A percentile compares a stretch with the other conserved stretches of the same genome.
Conservation (phyloP, 23 tunicate species). For the Styela plicata region DNA sequence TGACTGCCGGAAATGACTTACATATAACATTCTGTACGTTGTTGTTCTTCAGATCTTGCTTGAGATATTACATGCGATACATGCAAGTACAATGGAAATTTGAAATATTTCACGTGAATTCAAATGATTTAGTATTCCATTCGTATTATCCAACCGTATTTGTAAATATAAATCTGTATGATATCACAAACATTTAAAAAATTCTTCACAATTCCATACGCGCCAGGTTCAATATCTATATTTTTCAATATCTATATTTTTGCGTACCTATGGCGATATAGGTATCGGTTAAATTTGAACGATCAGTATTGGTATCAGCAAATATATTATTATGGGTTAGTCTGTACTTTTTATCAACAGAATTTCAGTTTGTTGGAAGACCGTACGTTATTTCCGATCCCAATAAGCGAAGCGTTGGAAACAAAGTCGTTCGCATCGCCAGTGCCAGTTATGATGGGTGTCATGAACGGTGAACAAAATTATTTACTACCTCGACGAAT, state of each 20-base stretch:
- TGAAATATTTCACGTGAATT: too few species aligned
- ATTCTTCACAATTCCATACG: too few species aligned
- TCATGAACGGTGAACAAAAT: conserved; percentile 63
- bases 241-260: neutral
- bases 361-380: conserved; percentile 33
- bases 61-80: too few species aligned
- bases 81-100: too few species aligned
- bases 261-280: neutral
- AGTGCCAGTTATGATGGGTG: conserved; percentile 68
- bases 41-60: too few species aligned
- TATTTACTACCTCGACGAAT: conserved; percentile 38
- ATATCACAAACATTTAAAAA: too few species aligned
- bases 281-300: neutral
- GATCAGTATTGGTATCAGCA: neutral
- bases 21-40: too few species aligned
- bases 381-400: conserved; percentile 30
- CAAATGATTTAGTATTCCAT: too few species aligned
- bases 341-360: conserved; percentile 22
- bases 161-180: too few species aligned
- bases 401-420: conserved; percentile 18
- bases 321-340: neutral
- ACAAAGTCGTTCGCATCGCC: conserved; percentile 8
- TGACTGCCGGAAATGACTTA: too few species aligned
- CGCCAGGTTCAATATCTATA: too few species aligned
- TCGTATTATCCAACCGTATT: too few species aligned